These are phyloP conservation scores for Brachypodius melanocephalos DNA, from an alignment of 2,113 vertebrate genomes.

Conservation along the genomic window DNA sequence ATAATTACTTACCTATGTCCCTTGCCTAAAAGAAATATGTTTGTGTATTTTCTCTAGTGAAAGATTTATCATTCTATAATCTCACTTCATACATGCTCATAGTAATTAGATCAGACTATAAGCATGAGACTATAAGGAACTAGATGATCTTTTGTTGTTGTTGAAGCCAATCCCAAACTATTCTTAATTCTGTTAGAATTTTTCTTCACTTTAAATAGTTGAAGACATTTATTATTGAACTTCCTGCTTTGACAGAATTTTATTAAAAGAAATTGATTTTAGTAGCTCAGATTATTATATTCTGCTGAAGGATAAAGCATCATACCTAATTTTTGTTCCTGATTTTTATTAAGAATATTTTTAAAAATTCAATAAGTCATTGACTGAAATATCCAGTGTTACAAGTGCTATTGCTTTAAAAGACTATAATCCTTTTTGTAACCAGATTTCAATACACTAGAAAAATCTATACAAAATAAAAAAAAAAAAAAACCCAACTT, in stretches of 20 bases:
- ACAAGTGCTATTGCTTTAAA: background rate
- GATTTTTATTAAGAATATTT: conserved; percentile 8
- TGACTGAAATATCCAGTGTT: background rate
- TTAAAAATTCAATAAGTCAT: background rate
- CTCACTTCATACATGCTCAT: background rate
- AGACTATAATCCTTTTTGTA: background rate
- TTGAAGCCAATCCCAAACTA: background rate
- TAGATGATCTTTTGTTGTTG: background rate
- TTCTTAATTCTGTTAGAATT: background rate
- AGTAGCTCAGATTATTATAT: background rate
- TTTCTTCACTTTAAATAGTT: background rate
- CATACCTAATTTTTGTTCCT: background rate
- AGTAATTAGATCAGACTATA: background rate
- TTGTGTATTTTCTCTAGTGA: background rate
- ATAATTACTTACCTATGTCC: background rate
- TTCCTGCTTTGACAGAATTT: conserved; percentile 14
- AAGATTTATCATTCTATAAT: background rate
- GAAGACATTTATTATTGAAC: conserved; percentile 32
- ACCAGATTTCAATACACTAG: background rate
- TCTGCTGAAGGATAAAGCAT: conserved; percentile 14
- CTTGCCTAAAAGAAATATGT: background rate
- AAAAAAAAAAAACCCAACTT: background rate
- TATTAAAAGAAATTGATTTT: conserved; percentile 45
- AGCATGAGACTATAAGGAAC: background rate
- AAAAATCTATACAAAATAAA: background rate